Conservation (phyloP, 1,140 invertebrate species). For the Dendroctonus ponderosae region DNA sequence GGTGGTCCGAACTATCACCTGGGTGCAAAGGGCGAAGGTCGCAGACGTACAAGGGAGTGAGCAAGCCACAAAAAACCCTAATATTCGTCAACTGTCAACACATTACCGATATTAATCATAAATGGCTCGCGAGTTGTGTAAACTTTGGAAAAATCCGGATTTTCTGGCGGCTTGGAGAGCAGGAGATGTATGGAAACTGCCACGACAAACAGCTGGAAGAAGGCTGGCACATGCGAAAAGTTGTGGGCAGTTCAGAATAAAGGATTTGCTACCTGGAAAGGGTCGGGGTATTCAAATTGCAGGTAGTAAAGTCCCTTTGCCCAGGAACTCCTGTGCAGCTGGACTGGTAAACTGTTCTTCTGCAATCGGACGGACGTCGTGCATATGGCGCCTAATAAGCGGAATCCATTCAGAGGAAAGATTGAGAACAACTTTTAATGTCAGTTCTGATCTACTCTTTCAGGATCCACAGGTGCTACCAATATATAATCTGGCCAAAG, state of each 20-base stretch:
- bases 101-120: constrained; percentile 52
- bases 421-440: too few relatives aligned
- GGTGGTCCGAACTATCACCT: constrained; percentile 38
- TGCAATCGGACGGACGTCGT: too few relatives aligned
- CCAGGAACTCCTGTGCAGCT: too few relatives aligned
- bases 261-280: constrained; percentile 44
- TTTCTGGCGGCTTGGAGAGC: too few relatives aligned
- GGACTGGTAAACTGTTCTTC: too few relatives aligned
- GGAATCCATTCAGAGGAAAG: too few relatives aligned
- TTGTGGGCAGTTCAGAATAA: constrained; percentile 24
- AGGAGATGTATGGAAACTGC: not conserved
- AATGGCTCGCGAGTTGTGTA: constrained; percentile 26
- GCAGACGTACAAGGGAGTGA: constrained; percentile 48
- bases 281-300: constrained; percentile 27
- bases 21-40: constrained; percentile 41
- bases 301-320: constrained; percentile 25
- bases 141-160: not conserved
- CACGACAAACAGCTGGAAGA: not conserved
- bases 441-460: too few relatives aligned
- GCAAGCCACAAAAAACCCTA: constrained; percentile 50
- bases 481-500: too few relatives aligned
- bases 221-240: constrained; percentile 13
- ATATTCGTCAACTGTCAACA: constrained; percentile 51
- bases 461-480: too few relatives aligned
- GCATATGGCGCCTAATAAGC: too few relatives aligned